Evolutionary conservation across 2,888 invertebrate species (phyloP), one percentile per base, ranked within the genome.

Genomic region (Alviniconcha strummeri): DNA sequence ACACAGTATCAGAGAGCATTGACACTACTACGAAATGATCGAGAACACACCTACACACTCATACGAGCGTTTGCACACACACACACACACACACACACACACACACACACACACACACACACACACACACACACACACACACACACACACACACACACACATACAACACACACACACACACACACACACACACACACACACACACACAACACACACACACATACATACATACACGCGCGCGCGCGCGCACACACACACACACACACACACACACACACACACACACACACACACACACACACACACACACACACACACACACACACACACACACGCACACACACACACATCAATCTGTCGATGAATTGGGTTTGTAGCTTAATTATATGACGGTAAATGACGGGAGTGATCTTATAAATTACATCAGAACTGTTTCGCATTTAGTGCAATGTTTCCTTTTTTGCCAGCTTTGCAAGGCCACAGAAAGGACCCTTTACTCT

Each of bases 401-500:
- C 36, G 36, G 36, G 36, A 36, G 36, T 36, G 36, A 36, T 36
- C 36, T 36, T 36, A 36, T 36, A 36, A 36, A 36, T 36, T 36
- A 36, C 36, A 36, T 36, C 36, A 36, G 36, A 36, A 36, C 36
- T 36, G 36, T 36, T 36, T 36, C 36, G 36, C 36, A 36, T 36
- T 36, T 36, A 36, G 36, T 36, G 36, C 36, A 36, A 36, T 36
- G 36, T 36, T 36, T 36, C 36, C 36, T 36, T 36, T 36, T 36
- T 36, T 36, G 36, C 36, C 84, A 90, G 90, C 85, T 80, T 75
- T 92, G 54, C 85, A 89, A 74, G 84, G 89, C 52, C 90, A 91
- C 86, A 86, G 86, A 8, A 88, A 74, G 11, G 90, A 92, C 71
- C 90, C 91, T 0, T 75, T 92, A 15, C 81, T 92, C 36, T 89